Evolutionary conservation across 2,888 invertebrate genomes (phyloP), one percentile per base, ranked within the genome.

Genomic region (Elaeidobius kamerunicus): DNA sequence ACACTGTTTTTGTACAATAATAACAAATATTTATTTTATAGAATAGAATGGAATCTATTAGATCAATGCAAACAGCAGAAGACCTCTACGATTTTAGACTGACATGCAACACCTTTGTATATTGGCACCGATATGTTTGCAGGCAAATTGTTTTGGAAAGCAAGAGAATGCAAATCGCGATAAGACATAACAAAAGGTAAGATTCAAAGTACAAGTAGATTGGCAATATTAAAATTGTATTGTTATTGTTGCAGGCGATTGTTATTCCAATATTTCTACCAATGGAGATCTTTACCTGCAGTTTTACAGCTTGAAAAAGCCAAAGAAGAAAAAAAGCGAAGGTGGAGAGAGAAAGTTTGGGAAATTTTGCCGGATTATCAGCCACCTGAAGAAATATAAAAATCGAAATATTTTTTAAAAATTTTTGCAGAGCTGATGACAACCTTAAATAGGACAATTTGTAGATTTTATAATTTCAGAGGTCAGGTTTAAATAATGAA

Each of bases 331-430:
- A 78, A 84, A 39, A 83, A 85, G 65, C 77, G 79, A 59, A 80
- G 80, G 65, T 86, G 86, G 86, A 75, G 86, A 40, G 75, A 82
- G 65, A 85, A 84, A 71, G 86, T 86, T 9, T 78, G 83, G 73
- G 82, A 84, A 70, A 78, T 86, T 35, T 73, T 86, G 46, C 86
- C 86, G 0, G 85, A 86, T 67, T 86, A 83, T 65, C 74, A 74
- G 42, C 85, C 85, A 1, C 76, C 63, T 9, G 51, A 58, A 28
- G 52, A 55, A 44, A 15, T 50, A 42, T 30, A 30, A n/a, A n/a
- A n/a, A n/a, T n/a, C n/a, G n/a, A n/a, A n/a, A n/a, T n/a, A n/a
- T n/a, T n/a, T n/a, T n/a, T n/a, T n/a, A n/a, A n/a, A n/a, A n/a
- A 30, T 11, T 11, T 6, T 30, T 30, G 30, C 11, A 30, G 30